A percentile compares a stretch with the other conserved stretches of the same genome.
Evolutionary conservation across 2,113 vertebrate species (phyloP).

Genomic region (Saguinus midas): DNA sequence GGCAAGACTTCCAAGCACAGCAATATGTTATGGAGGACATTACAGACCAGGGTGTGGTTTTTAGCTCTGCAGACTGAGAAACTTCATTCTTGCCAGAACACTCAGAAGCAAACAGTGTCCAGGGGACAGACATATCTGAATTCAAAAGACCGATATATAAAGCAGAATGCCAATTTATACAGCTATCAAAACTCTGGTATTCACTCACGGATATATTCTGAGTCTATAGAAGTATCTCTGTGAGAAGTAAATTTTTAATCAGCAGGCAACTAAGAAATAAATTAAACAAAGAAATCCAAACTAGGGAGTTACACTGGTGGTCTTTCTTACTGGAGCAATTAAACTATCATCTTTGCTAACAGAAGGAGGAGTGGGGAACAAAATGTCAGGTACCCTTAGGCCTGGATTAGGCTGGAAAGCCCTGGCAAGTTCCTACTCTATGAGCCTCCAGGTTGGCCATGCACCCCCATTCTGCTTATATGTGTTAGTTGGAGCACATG

Average conservation of each 20-base stretch:
- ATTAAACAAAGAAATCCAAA: conserved; percentile 1
- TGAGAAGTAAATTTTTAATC: conserved; percentile 21
- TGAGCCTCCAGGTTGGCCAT: background rate
- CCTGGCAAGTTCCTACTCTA: background rate
- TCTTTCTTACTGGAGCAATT: background rate
- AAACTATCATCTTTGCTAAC: background rate
- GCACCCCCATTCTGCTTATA: background rate
- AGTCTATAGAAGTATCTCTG: background rate
- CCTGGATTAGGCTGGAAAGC: background rate
- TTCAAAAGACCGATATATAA: background rate
- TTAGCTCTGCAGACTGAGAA: background rate
- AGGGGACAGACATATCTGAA: background rate
- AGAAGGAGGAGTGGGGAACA: background rate
- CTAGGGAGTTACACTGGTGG: background rate
- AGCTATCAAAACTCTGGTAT: background rate
- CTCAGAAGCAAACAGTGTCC: background rate
- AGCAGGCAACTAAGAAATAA: background rate
- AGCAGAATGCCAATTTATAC: background rate
- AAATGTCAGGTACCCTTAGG: background rate
- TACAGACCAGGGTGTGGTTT: background rate
- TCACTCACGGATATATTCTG: background rate
- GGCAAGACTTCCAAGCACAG: background rate
- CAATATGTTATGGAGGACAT: background rate
- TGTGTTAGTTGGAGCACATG: background rate
- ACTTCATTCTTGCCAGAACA: background rate